Percentiles rank a stretch among this genome's conserved stretches.
Conservation (phyloP, 2,888 invertebrate species). For the Homarus gammarus region DNA sequence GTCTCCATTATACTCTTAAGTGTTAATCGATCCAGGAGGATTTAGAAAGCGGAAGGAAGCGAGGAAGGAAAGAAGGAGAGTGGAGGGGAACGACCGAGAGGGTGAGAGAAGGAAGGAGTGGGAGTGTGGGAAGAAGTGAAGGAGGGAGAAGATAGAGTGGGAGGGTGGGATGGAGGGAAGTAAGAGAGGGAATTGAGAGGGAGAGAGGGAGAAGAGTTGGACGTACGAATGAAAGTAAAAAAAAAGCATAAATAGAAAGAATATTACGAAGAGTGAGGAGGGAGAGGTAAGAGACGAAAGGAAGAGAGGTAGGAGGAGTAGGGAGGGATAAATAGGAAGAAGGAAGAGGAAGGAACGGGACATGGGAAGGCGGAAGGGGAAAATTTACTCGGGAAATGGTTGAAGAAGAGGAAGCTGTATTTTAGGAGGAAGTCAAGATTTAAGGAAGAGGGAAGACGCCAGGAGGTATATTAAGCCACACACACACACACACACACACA, state of each 20-base stretch:
- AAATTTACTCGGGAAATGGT: too few relatives aligned
- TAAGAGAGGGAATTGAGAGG: constrained; percentile 22
- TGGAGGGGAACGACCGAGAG: neutral
- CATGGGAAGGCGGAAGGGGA: too few relatives aligned
- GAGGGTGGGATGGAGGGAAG: neutral
- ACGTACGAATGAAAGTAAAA: too few relatives aligned
- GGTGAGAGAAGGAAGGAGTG: too few relatives aligned
- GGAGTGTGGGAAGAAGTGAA: neutral
- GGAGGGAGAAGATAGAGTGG: constrained; percentile 6
- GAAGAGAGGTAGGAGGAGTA: constrained; percentile 10
- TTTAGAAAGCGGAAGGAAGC: too few relatives aligned
- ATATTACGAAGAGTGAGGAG: neutral
- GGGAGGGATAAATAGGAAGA: neutral
- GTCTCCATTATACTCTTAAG: too few relatives aligned
- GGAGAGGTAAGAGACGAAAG: neutral
- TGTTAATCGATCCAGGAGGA: too few relatives aligned
- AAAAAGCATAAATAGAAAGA: too few relatives aligned
- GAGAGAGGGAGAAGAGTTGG: too few relatives aligned
- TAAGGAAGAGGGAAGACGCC: too few relatives aligned
- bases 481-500: neutral
- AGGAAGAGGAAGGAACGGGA: neutral
- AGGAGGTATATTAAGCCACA: neutral
- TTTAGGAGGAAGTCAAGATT: neutral
- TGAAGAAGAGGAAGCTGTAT: too few relatives aligned
- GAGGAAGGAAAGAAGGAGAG: neutral